phyloP scores from a whole-genome alignment of 1,140 invertebrate species.

The Pantala flavescens region DNA sequence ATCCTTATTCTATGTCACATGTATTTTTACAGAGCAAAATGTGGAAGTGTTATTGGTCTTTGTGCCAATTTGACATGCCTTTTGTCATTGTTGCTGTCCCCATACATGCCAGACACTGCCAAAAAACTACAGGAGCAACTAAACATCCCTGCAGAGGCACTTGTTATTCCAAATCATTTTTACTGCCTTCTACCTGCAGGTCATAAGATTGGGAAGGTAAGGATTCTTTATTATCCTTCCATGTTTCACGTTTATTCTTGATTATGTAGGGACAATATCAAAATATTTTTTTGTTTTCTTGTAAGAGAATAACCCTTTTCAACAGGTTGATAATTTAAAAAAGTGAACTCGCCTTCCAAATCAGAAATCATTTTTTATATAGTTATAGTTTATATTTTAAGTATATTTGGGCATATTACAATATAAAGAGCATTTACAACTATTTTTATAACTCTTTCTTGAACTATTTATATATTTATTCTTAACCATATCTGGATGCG shows the following conservation, averaged over 20 bases:
- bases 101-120: conserved; percentile 83
- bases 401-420: too few relatives aligned
- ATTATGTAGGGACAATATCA: background rate
- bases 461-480: too few relatives aligned
- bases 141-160: conserved; percentile 43
- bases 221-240: background rate
- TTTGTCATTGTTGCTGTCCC: conserved; percentile 69
- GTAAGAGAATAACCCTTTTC: too few relatives aligned
- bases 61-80: conserved; percentile 77
- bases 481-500: too few relatives aligned
- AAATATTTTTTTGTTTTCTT: too few relatives aligned
- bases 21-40: conserved; percentile 48
- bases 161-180: conserved; percentile 40
- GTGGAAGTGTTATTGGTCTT: conserved; percentile 75
- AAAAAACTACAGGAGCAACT: conserved; percentile 59
- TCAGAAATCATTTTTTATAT: too few relatives aligned
- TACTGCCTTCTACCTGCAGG: conserved; percentile 55
- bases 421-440: too few relatives aligned
- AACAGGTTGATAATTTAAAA: too few relatives aligned
- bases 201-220: conserved; percentile 78
- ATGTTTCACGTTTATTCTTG: background rate
- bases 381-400: too few relatives aligned
- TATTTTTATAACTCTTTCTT: too few relatives aligned
- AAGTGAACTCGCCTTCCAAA: too few relatives aligned
- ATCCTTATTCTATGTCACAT: too few relatives aligned